Percentiles rank a stretch among this genome's conserved stretches.
These are phyloP conservation scores for Eubasilissa splendida DNA, from an alignment of 2,888 invertebrate species.

Conservation along the genomic window DNA sequence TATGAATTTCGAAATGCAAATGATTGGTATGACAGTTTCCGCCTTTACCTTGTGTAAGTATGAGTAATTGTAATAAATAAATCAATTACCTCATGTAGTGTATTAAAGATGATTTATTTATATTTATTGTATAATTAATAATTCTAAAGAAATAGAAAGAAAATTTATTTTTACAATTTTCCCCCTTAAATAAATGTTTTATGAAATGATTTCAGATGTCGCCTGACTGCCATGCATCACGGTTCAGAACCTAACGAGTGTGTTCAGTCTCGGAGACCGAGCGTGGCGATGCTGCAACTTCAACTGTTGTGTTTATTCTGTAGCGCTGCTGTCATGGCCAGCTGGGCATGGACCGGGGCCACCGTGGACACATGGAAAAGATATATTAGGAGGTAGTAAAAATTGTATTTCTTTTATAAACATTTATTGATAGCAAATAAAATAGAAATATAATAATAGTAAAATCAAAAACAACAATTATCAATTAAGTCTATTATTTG, in stretches of 20 bases:
- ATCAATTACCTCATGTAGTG: too few relatives aligned
- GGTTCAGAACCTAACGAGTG: slow-evolving; percentile 70
- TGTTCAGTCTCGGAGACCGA: slow-evolving; percentile 81
- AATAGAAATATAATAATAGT: too few relatives aligned
- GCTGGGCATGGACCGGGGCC: slow-evolving; percentile 94
- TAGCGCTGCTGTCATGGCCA: slow-evolving; percentile 90
- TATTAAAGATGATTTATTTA: too few relatives aligned
- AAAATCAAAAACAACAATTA: too few relatives aligned
- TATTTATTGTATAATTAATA: too few relatives aligned
- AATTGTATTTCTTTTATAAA: slow-evolving; percentile 23
- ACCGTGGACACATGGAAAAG: slow-evolving; percentile 90
- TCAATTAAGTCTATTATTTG: too few relatives aligned
- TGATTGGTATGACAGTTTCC: slow-evolving; percentile 84
- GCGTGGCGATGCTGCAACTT: slow-evolving; percentile 85
- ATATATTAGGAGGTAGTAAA: slow-evolving; percentile 82
- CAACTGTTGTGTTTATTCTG: slow-evolving; percentile 88
- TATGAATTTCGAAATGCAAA: slow-evolving; percentile 85
- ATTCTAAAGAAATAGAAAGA: too few relatives aligned
- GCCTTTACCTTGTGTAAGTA: slow-evolving; percentile 82
- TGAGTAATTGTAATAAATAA: too few relatives aligned
- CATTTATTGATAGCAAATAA: too few relatives aligned
- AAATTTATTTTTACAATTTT: too few relatives aligned
- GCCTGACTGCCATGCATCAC: slow-evolving; percentile 65
- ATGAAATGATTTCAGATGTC: slow-evolving; percentile 62
- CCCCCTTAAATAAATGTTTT: too few relatives aligned